These are phyloP conservation scores for Aegotheles bennettii DNA, from an alignment of 2,113 vertebrate species.

Conservation along the genomic window DNA sequence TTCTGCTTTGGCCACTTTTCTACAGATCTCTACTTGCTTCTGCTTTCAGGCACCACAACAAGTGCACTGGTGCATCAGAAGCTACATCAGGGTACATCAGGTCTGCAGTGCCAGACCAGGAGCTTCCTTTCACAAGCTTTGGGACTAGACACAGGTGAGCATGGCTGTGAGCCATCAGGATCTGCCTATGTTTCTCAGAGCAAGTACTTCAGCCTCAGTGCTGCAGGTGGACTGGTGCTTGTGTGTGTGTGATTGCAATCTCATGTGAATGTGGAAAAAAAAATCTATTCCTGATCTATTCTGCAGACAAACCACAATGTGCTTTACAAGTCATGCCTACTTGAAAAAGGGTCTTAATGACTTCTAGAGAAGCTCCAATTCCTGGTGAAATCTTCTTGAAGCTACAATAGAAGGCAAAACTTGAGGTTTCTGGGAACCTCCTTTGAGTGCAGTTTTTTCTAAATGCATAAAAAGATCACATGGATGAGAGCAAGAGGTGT, in stretches of 20 bases:
- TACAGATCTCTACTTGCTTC: neutral
- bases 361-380: neutral
- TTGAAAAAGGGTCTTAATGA: neutral
- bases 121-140: neutral
- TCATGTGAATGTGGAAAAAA: neutral
- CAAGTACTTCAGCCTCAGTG: neutral
- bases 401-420: neutral
- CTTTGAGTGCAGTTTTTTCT: neutral
- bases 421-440: neutral
- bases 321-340: neutral
- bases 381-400: neutral
- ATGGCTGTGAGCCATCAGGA: neutral
- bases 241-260: fast-evolving
- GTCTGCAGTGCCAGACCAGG: neutral
- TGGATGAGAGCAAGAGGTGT: neutral
- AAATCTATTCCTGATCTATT: neutral
- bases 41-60: neutral
- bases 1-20: neutral
- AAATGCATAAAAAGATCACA: neutral
- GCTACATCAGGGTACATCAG: neutral
- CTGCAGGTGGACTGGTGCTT: neutral
- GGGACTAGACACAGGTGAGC: neutral
- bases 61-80: neutral
- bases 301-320: neutral
- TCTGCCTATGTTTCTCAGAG: neutral